Evolutionary conservation across 2,888 invertebrate genomes (phyloP), one percentile per base, ranked within the genome.

Genomic region (Drosophila longiperda): DNA sequence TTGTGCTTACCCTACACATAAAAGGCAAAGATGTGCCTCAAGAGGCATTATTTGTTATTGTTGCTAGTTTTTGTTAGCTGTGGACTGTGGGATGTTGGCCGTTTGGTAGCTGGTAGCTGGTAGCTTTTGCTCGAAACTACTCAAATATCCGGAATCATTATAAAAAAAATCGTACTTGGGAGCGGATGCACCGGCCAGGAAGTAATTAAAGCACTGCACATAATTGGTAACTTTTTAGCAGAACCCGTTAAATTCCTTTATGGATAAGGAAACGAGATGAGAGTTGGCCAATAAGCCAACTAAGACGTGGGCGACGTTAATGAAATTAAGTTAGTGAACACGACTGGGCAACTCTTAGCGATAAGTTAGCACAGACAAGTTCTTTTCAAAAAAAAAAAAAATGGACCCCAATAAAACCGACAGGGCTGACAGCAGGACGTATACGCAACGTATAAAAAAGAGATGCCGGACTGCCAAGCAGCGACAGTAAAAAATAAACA

Each of bases 111-210:
- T 75, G 68, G 69, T 58, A 63, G 78, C 75, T 70, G 61, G 81
- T 78, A 82, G 88, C 79, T 87, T 85, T 72, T 79, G 86, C 77
- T 79, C 77, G 75, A 71, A 87, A 83, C 88, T 88, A 86, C 89
- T 87, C 78, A 88, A 87, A 87, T 88, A 88, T 87, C 89, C 87
- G 87, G 87, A 78, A 86, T 86, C 86, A 83, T 88, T 87, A 87
- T 88, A 80, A 86, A 82, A 86, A 82, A 89, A 86, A 87, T 88
- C 83, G 70, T 78, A 73, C 71, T 77, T 65, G 50, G 17, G 52
- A 71, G 74, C 74, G 82, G 74, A 78, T 74, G 76, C 70, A 72
- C 59, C 76, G 83, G 75, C 73, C 80, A 86, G 84, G 87, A 87
- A 88, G 79, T 84, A 86, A 87, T 88, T 88, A 88, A 80, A 82